Percentiles rank a stretch among this genome's conserved stretches.
Evolutionary conservation across 2,113 vertebrate genomes (phyloP).

Genomic region (Burhinus oedicnemus): DNA sequence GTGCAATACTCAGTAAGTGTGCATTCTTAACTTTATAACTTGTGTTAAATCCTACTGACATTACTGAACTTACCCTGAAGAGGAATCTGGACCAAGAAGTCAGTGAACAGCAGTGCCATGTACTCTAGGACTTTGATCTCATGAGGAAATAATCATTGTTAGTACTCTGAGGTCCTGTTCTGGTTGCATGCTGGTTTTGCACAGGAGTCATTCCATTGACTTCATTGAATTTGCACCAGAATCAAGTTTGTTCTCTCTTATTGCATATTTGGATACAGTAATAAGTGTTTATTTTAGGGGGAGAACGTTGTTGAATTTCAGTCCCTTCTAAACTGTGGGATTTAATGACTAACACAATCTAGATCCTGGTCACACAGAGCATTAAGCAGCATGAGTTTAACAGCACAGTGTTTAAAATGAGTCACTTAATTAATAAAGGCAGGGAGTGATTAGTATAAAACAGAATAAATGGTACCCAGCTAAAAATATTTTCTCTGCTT

Average conservation of each 20-base stretch:
- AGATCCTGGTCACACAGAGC: neutral
- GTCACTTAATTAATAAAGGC: slow-evolving; percentile 31
- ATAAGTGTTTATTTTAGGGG: neutral
- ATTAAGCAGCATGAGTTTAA: slow-evolving; percentile 21
- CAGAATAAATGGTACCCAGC: neutral
- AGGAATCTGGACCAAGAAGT: neutral
- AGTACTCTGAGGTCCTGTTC: neutral
- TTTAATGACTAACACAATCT: slow-evolving; percentile 2
- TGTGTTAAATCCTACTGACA: neutral
- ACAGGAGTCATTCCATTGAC: neutral
- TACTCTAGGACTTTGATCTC: neutral
- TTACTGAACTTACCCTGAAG: neutral
- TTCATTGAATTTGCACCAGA: neutral
- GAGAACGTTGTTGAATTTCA: neutral
- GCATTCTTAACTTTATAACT: neutral
- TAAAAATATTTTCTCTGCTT: slow-evolving; percentile 4
- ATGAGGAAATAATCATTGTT: neutral
- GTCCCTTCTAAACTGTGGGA: slow-evolving; percentile 2
- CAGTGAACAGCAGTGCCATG: neutral
- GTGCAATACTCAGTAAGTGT: neutral
- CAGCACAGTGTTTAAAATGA: slow-evolving; percentile 26
- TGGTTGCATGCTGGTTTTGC: neutral
- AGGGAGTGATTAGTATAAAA: neutral
- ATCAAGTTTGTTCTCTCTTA: neutral
- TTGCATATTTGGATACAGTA: neutral